Evolutionary conservation across 1,140 invertebrate species (phyloP).

Genomic region (Lordiphosa stackelbergi): DNA sequence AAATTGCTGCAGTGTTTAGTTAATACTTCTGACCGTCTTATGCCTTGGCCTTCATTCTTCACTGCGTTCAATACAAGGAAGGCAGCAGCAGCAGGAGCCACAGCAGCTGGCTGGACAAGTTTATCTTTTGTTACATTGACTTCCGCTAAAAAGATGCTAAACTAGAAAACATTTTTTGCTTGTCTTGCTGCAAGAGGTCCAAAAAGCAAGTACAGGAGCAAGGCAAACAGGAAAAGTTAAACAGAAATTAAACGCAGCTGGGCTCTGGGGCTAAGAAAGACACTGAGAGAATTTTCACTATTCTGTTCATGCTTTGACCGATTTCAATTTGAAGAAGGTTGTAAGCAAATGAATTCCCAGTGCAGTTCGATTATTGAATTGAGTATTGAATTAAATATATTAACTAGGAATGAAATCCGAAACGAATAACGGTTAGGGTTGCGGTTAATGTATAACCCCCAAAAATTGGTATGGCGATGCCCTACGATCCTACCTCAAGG

Average conservation of each 20-base stretch:
- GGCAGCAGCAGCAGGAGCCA: conserved; percentile 21
- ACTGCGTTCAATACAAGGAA: conserved; percentile 46
- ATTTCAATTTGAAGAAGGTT: too few relatives aligned
- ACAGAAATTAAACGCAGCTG: conserved; percentile 63
- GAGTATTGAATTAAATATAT: too few relatives aligned
- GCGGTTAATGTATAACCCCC: too few relatives aligned
- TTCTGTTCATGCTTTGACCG: too few relatives aligned
- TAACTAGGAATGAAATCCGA: too few relatives aligned
- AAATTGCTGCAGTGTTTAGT: conserved; percentile 73
- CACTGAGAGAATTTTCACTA: conserved; percentile 24
- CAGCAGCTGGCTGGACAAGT: conserved; percentile 68
- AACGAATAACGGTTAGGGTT: too few relatives aligned
- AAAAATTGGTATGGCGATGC: too few relatives aligned
- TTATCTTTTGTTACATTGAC: conserved; percentile 75
- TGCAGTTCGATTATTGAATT: too few relatives aligned
- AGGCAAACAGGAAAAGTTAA: conserved; percentile 59
- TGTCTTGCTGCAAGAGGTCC: conserved; percentile 27
- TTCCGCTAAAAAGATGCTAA: conserved; percentile 70
- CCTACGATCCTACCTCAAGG: too few relatives aligned
- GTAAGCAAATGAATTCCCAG: too few relatives aligned
- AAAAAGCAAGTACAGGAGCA: conserved; percentile 14
- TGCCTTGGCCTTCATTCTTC: conserved; percentile 14
- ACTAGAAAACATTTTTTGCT: conserved; percentile 51
- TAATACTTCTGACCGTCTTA: conserved; percentile 55
- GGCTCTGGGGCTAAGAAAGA: conserved; percentile 60